Evolutionary conservation across 2,888 invertebrate genomes (phyloP).

Genomic region (Molorchus minor): DNA sequence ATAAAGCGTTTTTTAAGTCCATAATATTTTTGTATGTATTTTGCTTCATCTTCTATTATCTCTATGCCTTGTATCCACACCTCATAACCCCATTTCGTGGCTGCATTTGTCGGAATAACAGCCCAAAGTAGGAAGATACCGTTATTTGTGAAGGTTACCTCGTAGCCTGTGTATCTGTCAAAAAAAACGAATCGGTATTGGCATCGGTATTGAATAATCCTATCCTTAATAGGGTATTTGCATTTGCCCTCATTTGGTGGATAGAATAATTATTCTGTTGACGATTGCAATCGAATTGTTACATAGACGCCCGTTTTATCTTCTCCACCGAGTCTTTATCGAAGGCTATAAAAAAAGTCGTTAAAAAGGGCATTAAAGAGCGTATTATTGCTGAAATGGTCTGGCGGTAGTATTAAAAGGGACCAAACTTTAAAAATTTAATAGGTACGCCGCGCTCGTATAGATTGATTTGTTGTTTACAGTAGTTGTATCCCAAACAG

Average conservation of each 20-base stretch:
- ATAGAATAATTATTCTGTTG: constrained; percentile 2
- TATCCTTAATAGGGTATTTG: background rate
- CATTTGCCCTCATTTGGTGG: background rate
- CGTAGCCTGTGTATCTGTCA: constrained; percentile 8
- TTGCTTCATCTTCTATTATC: background rate
- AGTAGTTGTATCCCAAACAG: no score
- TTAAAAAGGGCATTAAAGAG: constrained; percentile 5
- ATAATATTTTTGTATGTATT: background rate
- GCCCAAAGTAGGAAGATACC: background rate
- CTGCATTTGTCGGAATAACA: background rate
- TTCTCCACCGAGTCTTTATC: constrained; percentile 3
- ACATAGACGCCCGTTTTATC: constrained; percentile 3
- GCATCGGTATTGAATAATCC: constrained; percentile 4
- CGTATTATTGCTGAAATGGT: constrained; percentile 3
- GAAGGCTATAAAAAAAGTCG: background rate
- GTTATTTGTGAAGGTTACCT: no score
- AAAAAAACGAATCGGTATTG: no score
- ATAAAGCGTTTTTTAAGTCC: no score
- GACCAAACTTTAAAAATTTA: no score
- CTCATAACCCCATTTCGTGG: background rate
- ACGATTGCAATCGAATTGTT: background rate
- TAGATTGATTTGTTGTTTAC: no score
- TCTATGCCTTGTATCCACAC: background rate
- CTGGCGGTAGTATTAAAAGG: no score
- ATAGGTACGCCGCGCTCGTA: no score